Evolutionary conservation across 92 coral and sea anemone genomes (phyloP).

Genomic region (Ricordea florida): DNA sequence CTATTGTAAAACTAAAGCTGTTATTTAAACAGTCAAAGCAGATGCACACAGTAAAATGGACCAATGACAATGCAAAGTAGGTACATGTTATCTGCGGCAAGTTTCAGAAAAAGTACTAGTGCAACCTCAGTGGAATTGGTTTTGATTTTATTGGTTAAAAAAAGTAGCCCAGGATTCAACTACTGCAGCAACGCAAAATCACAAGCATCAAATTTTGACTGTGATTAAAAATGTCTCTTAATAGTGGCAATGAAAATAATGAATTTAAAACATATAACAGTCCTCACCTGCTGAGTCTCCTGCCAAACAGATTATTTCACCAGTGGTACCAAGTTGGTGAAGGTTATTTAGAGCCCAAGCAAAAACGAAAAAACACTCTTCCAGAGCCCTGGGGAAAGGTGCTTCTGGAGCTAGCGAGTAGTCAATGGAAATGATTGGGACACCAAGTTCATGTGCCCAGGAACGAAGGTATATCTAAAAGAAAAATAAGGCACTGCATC

Average conservation of each 20-base stretch:
- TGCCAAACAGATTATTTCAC: slow-evolving; percentile 76
- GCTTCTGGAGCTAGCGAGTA: slow-evolving; percentile 95
- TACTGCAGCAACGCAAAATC: too few species aligned
- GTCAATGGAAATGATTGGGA: slow-evolving; percentile 91
- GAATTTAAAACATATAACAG: neutral
- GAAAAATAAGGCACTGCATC: neutral
- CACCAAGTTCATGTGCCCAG: slow-evolving; percentile 91
- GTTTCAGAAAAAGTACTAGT: too few species aligned
- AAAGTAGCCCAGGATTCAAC: too few species aligned
- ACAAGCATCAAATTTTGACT: too few species aligned
- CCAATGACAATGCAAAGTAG: too few species aligned
- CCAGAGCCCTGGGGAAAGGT: slow-evolving; percentile 95
- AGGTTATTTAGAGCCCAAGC: slow-evolving; percentile 93
- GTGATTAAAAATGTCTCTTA: too few species aligned
- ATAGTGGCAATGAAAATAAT: neutral
- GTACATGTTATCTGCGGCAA: too few species aligned
- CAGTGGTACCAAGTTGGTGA: slow-evolving; percentile 85
- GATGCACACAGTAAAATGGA: too few species aligned
- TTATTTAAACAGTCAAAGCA: too few species aligned
- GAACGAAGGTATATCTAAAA: slow-evolving; percentile 87
- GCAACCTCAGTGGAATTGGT: too few species aligned
- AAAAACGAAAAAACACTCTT: slow-evolving; percentile 94
- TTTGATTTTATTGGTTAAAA: too few species aligned
- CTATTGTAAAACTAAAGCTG: too few species aligned
- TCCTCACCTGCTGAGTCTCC: slow-evolving; percentile 97